phyloP scores from a whole-genome alignment of 2,797 vertebrate species.

The Rhinophrynus dorsalis region DNA sequence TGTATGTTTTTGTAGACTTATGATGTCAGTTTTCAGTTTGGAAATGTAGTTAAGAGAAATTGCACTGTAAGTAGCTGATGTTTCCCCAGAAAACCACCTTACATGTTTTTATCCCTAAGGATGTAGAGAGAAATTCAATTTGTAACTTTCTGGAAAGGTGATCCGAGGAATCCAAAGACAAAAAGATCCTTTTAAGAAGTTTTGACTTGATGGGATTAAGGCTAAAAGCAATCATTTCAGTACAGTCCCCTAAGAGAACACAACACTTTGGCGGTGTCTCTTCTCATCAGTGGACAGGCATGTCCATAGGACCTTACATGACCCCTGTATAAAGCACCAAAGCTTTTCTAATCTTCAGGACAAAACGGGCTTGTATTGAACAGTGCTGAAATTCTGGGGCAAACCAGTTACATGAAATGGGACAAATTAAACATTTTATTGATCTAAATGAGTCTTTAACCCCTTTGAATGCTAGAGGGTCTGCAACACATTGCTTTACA shows the following conservation, averaged over 20 bases:
- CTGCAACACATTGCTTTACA: too few relatives aligned
- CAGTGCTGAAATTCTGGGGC: too few relatives aligned
- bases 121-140: background rate
- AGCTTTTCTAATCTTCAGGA: slow-evolving; percentile 5
- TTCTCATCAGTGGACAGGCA: slow-evolving; percentile 1
- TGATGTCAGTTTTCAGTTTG: too few relatives aligned
- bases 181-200: slow-evolving; percentile 3
- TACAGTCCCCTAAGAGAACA: slow-evolving; percentile 28
- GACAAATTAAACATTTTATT: too few relatives aligned
- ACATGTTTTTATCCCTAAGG: background rate
- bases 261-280: background rate
- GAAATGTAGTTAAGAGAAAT: too few relatives aligned
- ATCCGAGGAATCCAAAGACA: slow-evolving; percentile 7
- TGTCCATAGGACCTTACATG: slow-evolving; percentile 15
- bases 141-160: slow-evolving; percentile 18
- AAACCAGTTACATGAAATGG: too few relatives aligned
- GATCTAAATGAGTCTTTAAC: too few relatives aligned
- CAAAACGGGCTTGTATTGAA: too few relatives aligned
- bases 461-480: too few relatives aligned
- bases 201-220: slow-evolving; percentile 13
- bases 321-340: slow-evolving; percentile 13
- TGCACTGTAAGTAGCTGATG: background rate
- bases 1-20: too few relatives aligned
- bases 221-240: slow-evolving; percentile 11
- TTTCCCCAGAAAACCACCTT: background rate